Base-by-base conservation (phyloP, 1,140 invertebrate genomes). In the Tetramorium simillimum region DNA sequence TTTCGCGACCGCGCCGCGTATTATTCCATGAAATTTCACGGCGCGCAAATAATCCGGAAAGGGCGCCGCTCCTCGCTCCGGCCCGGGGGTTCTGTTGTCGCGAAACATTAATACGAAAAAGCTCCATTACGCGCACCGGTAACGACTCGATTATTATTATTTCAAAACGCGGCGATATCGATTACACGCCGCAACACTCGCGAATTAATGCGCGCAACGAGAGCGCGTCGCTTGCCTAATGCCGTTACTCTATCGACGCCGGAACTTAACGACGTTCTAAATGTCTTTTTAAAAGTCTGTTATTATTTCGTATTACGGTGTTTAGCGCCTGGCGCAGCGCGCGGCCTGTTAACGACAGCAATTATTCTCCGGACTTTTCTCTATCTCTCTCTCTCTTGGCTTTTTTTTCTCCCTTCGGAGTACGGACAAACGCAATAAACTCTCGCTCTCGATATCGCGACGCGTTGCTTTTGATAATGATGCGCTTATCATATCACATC, bases 31-130 rank as follows among this genome's bases (percentile, higher is more conserved):
- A 81, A 90, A 89, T 89, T 89, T 87, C 89, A 88, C 90, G 90
- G 89, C 89, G 85, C 82, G 89, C 92, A 92, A 90, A 92, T 92
- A 92, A 84, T 91, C 85, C 90, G 84, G 84, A 86, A 89, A 88
- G 91, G 91, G 91, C 75, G 86, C 91, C 85, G 69, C 78, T 85
- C 86, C 87, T 82, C 86, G 43, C 49, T 51, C 82, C 67, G 51
- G 51, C 86, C 81, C 89, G 81, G 85, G 76, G 76, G 86, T 90
- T 89, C 85, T 87, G 85, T 89, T 86, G 87, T 85, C 81, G 81
- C 88, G 77, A 81, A 85, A 86, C 86, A 91, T 91, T 91, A 89
- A 88, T 91, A 84, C 89, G 86, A 81, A 92, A 92, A 92, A 91
- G 89, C 70, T 90, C 89, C 88, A 90, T 90, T 90, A 89, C 89